Evolutionary conservation across 1,140 invertebrate species (phyloP).

Genomic region (Littorina saxatilis): DNA sequence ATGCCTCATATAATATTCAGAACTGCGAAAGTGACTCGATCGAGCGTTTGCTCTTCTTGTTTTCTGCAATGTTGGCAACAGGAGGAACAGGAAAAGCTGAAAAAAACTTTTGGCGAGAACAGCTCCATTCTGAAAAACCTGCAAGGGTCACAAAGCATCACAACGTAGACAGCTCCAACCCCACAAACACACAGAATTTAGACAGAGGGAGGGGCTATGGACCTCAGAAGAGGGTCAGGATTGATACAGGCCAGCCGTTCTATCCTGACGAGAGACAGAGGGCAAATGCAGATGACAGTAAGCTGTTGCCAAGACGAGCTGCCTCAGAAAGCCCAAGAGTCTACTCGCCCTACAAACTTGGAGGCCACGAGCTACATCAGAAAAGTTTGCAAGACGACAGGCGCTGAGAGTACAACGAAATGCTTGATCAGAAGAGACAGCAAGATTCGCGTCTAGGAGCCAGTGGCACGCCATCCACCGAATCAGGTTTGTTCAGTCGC

Average conservation of each 20-base stretch:
- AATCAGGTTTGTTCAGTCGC: neutral
- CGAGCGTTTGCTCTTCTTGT: no score
- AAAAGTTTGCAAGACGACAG: neutral
- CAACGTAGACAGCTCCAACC: neutral
- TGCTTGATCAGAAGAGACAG: slow-evolving; percentile 1
- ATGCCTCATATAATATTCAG: no score
- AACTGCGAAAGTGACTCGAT: no score
- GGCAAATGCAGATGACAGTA: no score
- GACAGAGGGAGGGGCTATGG: no score
- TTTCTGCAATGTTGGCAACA: neutral
- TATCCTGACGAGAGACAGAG: neutral
- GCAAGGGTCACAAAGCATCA: neutral
- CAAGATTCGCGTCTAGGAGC: neutral
- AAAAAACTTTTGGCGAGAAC: neutral
- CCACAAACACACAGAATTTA: no score
- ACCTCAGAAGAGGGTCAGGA: neutral
- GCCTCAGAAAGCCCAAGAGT: no score
- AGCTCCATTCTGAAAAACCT: neutral
- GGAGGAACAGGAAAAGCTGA: neutral
- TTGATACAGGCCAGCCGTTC: neutral
- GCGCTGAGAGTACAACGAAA: neutral
- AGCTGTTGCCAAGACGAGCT: no score
- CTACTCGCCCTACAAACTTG: neutral
- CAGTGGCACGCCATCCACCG: neutral
- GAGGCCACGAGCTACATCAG: neutral